phyloP scores from a whole-genome alignment of 2,888 invertebrate genomes.

The Myopa testacea region DNA sequence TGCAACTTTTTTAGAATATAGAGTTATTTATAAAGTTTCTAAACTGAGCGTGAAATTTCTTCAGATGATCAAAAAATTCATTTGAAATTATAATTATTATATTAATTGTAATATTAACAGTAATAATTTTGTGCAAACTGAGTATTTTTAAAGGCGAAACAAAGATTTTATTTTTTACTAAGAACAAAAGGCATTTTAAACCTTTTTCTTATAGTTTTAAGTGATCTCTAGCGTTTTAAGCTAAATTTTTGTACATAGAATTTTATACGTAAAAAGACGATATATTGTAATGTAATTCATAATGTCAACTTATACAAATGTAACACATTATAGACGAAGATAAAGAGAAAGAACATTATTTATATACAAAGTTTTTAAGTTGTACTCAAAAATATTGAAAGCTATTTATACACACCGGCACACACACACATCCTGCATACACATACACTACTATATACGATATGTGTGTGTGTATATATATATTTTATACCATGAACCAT shows the following conservation, averaged over 20 bases:
- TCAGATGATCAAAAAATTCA: too few species aligned
- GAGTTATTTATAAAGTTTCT: too few species aligned
- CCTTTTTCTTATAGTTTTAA: not conserved
- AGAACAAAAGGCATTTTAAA: not conserved
- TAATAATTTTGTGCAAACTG: too few species aligned
- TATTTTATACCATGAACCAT: slow-evolving; percentile 42
- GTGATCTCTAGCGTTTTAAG: slow-evolving; percentile 4
- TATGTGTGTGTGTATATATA: slow-evolving; percentile 49
- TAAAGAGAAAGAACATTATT: slow-evolving; percentile 10
- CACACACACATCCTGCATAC: slow-evolving; percentile 51
- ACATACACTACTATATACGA: slow-evolving; percentile 51
- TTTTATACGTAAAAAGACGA: slow-evolving; percentile 37
- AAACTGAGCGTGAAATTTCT: too few species aligned
- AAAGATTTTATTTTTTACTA: too few species aligned
- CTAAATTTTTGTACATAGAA: slow-evolving; percentile 34
- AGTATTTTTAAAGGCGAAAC: too few species aligned
- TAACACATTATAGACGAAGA: too few species aligned
- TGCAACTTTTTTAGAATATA: too few species aligned
- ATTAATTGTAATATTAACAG: too few species aligned
- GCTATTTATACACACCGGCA: slow-evolving; percentile 39
- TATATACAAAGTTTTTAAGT: slow-evolving; percentile 29
- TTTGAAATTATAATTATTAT: too few species aligned
- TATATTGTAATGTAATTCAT: slow-evolving; percentile 19
- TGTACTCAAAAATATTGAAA: slow-evolving; percentile 29
- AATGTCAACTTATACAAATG: not conserved